These are phyloP conservation scores for Dromaius novaehollandiae DNA, from an alignment of 2,113 vertebrate genomes.

Conservation along the genomic window DNA sequence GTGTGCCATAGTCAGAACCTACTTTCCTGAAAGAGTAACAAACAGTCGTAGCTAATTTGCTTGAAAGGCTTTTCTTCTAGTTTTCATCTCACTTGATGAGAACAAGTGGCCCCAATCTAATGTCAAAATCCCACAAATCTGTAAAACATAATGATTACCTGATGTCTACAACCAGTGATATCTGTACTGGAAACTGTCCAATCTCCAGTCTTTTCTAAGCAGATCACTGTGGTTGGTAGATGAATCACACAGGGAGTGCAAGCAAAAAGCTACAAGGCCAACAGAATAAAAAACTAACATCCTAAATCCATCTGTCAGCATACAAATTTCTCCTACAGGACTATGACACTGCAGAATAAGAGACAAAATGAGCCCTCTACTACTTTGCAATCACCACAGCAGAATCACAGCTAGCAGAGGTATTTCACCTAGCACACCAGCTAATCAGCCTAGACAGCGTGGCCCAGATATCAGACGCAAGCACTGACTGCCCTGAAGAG, in stretches of 20 bases:
- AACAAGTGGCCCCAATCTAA: background rate
- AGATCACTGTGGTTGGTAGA: conserved; percentile 18
- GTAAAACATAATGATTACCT: background rate
- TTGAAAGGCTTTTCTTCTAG: background rate
- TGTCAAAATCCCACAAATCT: background rate
- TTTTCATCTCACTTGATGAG: background rate
- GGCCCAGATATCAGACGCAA: conserved; percentile 55
- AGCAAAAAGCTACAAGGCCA: conserved; percentile 20
- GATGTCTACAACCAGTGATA: background rate
- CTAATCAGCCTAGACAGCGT: conserved; percentile 50
- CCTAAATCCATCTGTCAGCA: conserved; percentile 42
- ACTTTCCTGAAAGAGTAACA: background rate
- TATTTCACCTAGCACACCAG: conserved; percentile 24
- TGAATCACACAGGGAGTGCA: conserved; percentile 3
- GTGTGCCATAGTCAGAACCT: background rate
- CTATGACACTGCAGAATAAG: conserved; percentile 25
- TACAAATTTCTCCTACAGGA: background rate
- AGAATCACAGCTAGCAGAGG: background rate
- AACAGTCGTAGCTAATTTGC: background rate
- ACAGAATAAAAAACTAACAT: conserved; percentile 9
- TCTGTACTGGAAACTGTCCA: background rate
- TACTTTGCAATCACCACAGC: conserved; percentile 12
- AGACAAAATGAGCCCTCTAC: conserved; percentile 36
- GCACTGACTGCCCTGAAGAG: conserved; percentile 27
- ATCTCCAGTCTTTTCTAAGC: background rate